Evolutionary conservation across 1,140 invertebrate genomes (phyloP).

Genomic region (Trissolcus basalis): DNA sequence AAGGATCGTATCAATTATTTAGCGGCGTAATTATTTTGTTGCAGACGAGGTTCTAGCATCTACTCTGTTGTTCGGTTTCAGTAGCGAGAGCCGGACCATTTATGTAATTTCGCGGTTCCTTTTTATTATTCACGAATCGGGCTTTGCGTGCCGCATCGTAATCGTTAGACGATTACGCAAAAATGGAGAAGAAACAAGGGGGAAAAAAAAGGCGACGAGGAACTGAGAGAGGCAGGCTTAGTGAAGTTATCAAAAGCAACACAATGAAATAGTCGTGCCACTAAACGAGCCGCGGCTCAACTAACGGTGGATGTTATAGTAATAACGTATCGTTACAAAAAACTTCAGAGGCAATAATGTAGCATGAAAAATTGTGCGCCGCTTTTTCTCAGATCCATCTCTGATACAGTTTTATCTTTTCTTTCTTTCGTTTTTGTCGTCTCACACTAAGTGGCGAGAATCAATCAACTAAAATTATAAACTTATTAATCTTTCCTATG

Average conservation of each 20-base stretch:
- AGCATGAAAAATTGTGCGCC: constrained; percentile 34
- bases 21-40: no score
- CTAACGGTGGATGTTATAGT: constrained; percentile 51
- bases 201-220: constrained; percentile 2
- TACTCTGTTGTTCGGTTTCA: no score
- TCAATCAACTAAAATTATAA: no score
- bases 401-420: no score
- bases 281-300: constrained; percentile 41
- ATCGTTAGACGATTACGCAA: constrained; percentile 46
- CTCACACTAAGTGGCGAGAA: no score
- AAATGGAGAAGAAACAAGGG: constrained; percentile 16
- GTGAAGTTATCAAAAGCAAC: constrained; percentile 56
- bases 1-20: no score
- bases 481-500: no score
- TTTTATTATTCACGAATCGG: constrained; percentile 50
- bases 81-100: no score
- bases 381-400: constrained; percentile 20
- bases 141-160: constrained; percentile 45
- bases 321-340: constrained; percentile 47
- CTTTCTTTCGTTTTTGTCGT: no score
- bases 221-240: no score
- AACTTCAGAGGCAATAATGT: constrained; percentile 45
- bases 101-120: constrained; percentile 40
- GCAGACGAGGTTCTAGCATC: no score
- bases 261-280: constrained; percentile 48